Base-by-base conservation (phyloP, 2,797 vertebrate species). In the Avahi laniger region DNA sequence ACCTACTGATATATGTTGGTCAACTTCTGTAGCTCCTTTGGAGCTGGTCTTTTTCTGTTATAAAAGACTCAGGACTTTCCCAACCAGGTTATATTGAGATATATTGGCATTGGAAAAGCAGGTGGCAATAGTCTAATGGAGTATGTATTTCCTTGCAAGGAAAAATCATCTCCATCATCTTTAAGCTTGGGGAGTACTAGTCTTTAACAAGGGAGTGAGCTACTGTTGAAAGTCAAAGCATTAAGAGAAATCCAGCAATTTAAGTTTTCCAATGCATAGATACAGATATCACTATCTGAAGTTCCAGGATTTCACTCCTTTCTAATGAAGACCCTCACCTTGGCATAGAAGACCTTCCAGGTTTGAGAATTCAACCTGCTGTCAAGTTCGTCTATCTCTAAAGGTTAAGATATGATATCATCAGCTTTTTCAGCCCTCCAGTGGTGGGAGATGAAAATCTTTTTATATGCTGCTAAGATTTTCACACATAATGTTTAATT, bases 401-500 rank as follows among this genome's bases (percentile, higher is more conserved):
- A 88, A 28, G 24, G 17, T 80, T 83, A 91, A 95, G 46, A 70
- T 65, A 20, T 41, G 30, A 61, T n/a, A 81, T 52, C 33, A 81
- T 76, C 5, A 43, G 48, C 15, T 93, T 93, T 28, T 17, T 33
- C 41, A 76, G 43, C 5, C 8, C 24, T 93, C 63, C 11, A n/a
- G 9, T 46, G 41, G 17, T 48, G 17, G 33, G 38, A 69, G 15
- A 84, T 76, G 38, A 85, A 13, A 76, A 35, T 81, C 38, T 91
- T 24, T 93, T 76, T 70, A 38, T 59, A 52, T 35, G 61, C 69
- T 82, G 54, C 41, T 73, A 89, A 35, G 4, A 46, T 76, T 94
- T 91, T 67, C 61, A 88, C 22, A 78, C 46, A 91, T 91, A 89
- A 93, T 52, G 28, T 91, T 93, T 94, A 96, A 95, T 70, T 91